Evolutionary conservation across 2,113 vertebrate species (phyloP), one percentile per base, ranked within the genome.

Genomic region (Leptodactylus fuscus): DNA sequence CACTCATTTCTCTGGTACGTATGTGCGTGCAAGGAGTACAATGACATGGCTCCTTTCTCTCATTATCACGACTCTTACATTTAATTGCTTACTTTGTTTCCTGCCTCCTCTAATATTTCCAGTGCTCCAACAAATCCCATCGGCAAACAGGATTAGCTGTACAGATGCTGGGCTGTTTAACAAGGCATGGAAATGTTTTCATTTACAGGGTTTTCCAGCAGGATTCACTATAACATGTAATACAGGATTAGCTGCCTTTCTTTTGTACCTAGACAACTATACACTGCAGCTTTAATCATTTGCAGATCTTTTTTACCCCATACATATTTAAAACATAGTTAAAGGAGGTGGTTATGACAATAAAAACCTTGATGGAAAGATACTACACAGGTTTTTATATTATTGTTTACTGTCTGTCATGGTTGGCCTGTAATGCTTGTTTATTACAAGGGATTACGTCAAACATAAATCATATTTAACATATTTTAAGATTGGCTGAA

Each of bases 1-100:
- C 20, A 24, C 11, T 10, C 8, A 13, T 51, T 6, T 38, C 5
- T 34, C 9, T 78, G 75, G 49, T 34, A 77, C 51, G 58, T n/a
- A 15, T 65, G 55, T 76, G 70, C 38, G 1, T 77, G 74, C 58
- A 15, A 67, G 18, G 24, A 75, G 34, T 9, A 77, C 22, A 85
- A 51, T 49, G 55, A 34, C 51, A 44, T 49, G 2, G 41, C 82
- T 84, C 29, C 48, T 13, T 12, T 20, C 53, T 51, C 70, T 67
- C 38, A 67, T 84, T 49, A 78, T 85, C 55, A 85, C 58, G 15
- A 51, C 74, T 77, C 20, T 32, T 65, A 38, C 41, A 76, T 74
- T 51, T 85, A 85, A 85, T 85, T 85, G 82, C 82, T 76, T 34
- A 46, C 53, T 74, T 76, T 85, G 82, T 78, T 85, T 75, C 53